A percentile compares a stretch with the other conserved stretches of the same genome.
Conservation (phyloP, 2,113 vertebrate species). For the Lichenostomus cassidix region DNA sequence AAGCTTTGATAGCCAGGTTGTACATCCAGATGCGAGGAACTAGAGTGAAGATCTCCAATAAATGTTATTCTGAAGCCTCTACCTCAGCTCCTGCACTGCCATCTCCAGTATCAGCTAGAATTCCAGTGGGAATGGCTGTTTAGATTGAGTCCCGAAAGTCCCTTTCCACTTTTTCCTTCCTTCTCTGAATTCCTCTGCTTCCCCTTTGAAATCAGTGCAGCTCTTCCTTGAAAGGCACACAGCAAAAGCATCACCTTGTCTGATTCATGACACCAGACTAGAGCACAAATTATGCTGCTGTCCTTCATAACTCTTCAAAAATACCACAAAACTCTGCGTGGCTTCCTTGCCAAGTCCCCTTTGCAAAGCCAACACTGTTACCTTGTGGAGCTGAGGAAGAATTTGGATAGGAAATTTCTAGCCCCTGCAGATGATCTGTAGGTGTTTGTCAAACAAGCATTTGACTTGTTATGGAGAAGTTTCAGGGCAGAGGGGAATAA, state of each 20-base stretch:
- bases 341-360: background rate
- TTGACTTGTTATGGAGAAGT: background rate
- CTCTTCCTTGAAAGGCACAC: background rate
- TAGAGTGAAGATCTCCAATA: background rate
- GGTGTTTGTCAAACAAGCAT: background rate
- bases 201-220: background rate
- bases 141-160: background rate
- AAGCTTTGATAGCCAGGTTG: background rate
- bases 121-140: background rate
- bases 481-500: constrained; percentile 10
- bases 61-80: background rate
- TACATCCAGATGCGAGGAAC: background rate
- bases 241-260: background rate
- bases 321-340: background rate
- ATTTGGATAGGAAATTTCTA: background rate
- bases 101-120: background rate
- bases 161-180: background rate
- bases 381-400: background rate
- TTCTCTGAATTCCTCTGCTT: background rate
- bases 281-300: background rate
- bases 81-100: background rate
- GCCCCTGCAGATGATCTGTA: constrained; percentile 25
- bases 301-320: background rate
- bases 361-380: background rate
- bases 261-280: background rate